Evolutionary conservation across 2,113 vertebrate species (phyloP).

Genomic region (Phalacrocorax carbo): DNA sequence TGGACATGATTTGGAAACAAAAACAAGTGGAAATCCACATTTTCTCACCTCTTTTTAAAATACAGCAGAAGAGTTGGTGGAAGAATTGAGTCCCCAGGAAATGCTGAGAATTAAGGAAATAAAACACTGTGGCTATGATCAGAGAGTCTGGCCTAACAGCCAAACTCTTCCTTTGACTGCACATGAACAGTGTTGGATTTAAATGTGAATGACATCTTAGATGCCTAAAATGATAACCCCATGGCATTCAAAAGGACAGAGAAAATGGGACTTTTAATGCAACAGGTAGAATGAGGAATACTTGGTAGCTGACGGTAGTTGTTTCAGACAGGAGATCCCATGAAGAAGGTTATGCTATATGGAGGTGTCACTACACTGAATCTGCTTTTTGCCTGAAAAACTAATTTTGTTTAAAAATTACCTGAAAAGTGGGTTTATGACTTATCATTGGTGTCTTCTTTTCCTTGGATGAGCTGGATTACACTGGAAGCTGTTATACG

Average conservation of each 20-base stretch:
- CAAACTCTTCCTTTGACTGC: background rate
- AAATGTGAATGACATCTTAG: background rate
- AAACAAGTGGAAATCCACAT: background rate
- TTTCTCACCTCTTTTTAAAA: background rate
- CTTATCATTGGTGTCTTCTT: background rate
- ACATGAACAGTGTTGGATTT: background rate
- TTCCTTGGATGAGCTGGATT: background rate
- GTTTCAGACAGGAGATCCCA: background rate
- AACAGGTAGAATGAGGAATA: background rate
- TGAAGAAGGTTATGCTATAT: background rate
- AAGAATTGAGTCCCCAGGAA: background rate
- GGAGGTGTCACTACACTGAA: background rate
- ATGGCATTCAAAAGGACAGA: background rate
- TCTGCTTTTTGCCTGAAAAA: background rate
- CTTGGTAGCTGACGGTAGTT: background rate
- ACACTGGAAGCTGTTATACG: background rate
- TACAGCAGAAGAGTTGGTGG: background rate
- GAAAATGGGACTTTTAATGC: background rate
- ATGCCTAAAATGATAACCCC: background rate
- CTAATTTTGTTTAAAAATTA: background rate
- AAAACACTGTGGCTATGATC: background rate
- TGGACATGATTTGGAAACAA: background rate
- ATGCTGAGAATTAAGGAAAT: background rate
- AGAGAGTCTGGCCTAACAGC: background rate
- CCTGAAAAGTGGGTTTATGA: background rate